These are phyloP conservation scores for Neomonachus schauinslandi DNA, from an alignment of 2,113 vertebrate species.

Conservation along the genomic window DNA sequence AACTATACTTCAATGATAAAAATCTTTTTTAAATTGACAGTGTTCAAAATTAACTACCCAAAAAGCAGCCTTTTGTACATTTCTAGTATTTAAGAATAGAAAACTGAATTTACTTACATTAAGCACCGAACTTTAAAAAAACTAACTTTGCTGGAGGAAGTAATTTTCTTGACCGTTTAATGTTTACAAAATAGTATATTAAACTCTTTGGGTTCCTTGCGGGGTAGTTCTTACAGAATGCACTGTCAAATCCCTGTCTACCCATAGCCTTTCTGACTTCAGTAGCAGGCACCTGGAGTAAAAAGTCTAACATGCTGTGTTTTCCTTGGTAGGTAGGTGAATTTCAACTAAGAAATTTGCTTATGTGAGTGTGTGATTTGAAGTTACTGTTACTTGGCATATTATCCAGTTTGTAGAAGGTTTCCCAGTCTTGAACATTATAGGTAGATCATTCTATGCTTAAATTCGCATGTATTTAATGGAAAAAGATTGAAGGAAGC, in stretches of 20 bases:
- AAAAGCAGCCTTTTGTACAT: not conserved
- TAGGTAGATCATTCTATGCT: not conserved
- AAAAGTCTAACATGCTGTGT: not conserved
- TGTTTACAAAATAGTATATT: conserved; percentile 15
- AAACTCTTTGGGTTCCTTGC: not conserved
- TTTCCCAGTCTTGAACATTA: not conserved
- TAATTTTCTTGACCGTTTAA: not conserved
- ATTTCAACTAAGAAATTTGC: not conserved
- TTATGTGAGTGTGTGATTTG: not conserved
- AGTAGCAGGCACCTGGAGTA: not conserved
- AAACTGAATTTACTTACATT: not conserved
- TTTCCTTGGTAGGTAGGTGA: not conserved
- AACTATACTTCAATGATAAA: not conserved
- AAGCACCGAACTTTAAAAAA: not conserved
- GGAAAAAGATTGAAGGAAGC: not conserved
- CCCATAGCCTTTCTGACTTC: not conserved
- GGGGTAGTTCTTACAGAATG: not conserved
- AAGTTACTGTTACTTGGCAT: not conserved
- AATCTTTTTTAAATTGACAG: not conserved
- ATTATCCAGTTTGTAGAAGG: conserved; percentile 14
- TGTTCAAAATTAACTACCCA: not conserved
- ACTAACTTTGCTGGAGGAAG: conserved; percentile 3
- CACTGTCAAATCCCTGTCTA: not conserved
- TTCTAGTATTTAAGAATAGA: conserved; percentile 24
- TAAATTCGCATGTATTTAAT: not conserved